phyloP scores from a whole-genome alignment of 2,888 invertebrate species.

The Oscheius sp. region DNA sequence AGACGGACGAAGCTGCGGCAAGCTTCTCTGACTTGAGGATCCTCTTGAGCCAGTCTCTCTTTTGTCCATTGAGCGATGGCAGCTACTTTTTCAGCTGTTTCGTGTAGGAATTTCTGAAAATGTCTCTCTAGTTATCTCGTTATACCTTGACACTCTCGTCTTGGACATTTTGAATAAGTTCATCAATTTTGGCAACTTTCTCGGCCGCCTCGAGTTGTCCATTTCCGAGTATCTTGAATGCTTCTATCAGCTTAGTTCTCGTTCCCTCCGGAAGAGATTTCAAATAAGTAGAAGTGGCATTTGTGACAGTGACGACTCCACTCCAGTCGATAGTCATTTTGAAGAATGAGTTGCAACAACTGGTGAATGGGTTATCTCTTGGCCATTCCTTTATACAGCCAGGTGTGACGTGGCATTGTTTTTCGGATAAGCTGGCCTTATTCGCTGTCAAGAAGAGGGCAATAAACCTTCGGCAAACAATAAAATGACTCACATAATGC shows the following conservation, averaged over 20 bases:
- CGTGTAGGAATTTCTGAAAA: conserved; percentile 10
- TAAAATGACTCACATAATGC: background rate
- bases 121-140: background rate
- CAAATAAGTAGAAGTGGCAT: background rate
- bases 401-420: conserved; percentile 17
- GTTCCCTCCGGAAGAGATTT: conserved; percentile 13
- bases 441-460: conserved; percentile 14
- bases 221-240: conserved; percentile 24
- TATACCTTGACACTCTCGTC: conserved; percentile 11
- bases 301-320: background rate
- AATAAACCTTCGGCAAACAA: conserved; percentile 10
- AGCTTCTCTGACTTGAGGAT: conserved; percentile 2
- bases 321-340: conserved; percentile 16
- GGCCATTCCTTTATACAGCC: conserved; percentile 18
- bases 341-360: conserved; percentile 1
- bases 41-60: conserved; percentile 5
- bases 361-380: conserved; percentile 17
- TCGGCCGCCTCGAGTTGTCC: conserved; percentile 14
- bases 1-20: conserved; percentile 18
- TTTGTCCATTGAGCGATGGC: conserved; percentile 11
- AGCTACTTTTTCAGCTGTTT: background rate
- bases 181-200: conserved; percentile 13
- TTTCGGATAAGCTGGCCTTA: conserved; percentile 12
- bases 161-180: background rate
- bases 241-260: conserved; percentile 19